These are phyloP conservation scores for Drosophila grimshawi DNA, from an alignment of 1,140 invertebrate genomes.

Conservation along the genomic window DNA sequence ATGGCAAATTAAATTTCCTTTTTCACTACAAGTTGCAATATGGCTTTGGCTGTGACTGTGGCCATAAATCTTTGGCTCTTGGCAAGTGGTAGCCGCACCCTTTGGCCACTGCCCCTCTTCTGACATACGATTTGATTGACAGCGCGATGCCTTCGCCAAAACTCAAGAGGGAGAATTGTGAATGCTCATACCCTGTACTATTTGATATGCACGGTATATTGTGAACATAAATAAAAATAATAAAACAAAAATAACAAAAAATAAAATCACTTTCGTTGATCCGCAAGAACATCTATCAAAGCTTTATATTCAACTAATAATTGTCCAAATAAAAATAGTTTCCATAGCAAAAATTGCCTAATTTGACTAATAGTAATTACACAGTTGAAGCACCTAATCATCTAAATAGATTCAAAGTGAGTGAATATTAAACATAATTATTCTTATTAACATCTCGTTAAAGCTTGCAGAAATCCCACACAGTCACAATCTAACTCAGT, in stretches of 20 bases:
- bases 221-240: neutral
- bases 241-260: neutral
- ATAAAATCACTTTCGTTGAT: too few species aligned
- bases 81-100: conserved; percentile 49
- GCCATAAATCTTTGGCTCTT: conserved; percentile 72
- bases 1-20: conserved; percentile 75
- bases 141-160: conserved; percentile 42
- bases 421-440: too few species aligned
- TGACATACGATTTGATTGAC: conserved; percentile 61
- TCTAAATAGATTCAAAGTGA: too few species aligned
- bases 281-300: too few species aligned
- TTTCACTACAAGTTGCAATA: conserved; percentile 53
- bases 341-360: neutral
- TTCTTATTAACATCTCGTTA: too few species aligned
- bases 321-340: neutral
- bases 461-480: too few species aligned
- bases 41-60: conserved; percentile 35
- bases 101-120: conserved; percentile 23
- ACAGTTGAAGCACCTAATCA: too few species aligned
- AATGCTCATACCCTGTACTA: conserved; percentile 13
- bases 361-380: neutral
- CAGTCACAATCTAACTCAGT: neutral
- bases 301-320: too few species aligned
- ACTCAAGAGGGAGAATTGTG: conserved; percentile 21
- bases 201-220: neutral